These are phyloP conservation scores for Chouioia cunea DNA, from an alignment of 2,888 invertebrate species.

Conservation along the genomic window DNA sequence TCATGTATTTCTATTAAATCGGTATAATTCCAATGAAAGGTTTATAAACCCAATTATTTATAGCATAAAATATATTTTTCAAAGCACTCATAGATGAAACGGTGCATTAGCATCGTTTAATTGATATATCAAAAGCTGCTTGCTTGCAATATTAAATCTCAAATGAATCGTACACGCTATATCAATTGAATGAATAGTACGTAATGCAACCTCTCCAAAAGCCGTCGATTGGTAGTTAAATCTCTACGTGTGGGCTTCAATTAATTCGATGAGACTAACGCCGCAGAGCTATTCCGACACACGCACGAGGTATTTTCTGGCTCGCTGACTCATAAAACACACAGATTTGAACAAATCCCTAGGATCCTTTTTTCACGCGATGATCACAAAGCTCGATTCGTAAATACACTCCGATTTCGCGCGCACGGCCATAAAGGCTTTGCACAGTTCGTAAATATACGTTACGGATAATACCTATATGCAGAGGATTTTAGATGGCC, in stretches of 20 bases:
- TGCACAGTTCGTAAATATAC: constrained; percentile 29
- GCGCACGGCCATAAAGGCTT: neutral
- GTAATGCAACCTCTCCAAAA: neutral
- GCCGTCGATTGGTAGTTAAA: constrained; percentile 37
- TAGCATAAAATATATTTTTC: no score
- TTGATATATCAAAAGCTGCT: no score
- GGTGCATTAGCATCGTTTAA: no score
- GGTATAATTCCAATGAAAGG: no score
- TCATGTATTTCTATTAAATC: no score
- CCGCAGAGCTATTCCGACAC: constrained; percentile 14
- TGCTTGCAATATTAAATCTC: no score
- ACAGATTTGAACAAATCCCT: constrained; percentile 45
- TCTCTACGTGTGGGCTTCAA: constrained; percentile 28
- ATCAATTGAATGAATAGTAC: neutral
- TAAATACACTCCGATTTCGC: neutral
- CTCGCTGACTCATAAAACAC: constrained; percentile 47
- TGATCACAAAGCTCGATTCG: constrained; percentile 22
- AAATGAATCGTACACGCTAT: no score
- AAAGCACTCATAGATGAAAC: no score
- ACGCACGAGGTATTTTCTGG: constrained; percentile 30
- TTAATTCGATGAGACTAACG: constrained; percentile 37
- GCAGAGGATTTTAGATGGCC: constrained; percentile 7
- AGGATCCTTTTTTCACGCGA: constrained; percentile 6
- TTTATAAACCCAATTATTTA: no score
- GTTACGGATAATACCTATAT: neutral